Evolutionary conservation across 2,888 invertebrate species (phyloP), one percentile per base, ranked within the genome.

Genomic region (Eupithecia tripunctaria): DNA sequence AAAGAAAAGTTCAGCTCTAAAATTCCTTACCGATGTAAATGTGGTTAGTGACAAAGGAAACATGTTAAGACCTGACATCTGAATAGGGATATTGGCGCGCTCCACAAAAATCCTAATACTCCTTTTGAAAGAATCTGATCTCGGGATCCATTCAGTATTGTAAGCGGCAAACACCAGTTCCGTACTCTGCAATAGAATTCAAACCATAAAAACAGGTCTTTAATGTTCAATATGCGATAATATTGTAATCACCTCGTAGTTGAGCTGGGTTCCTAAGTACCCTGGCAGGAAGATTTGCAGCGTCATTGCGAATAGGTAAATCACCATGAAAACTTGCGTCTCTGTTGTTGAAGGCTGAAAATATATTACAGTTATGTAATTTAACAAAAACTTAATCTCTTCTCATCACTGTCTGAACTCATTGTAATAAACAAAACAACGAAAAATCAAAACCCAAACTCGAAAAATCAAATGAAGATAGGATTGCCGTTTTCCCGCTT

Each of bases 21-120:
- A 74, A 71, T 59, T 67, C 59, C 69, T 74, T 71, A 74, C 91
- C 76, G 89, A 86, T 76, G 82, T 85, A 77, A 91, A 91, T 21
- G 90, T 89, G 47, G 78, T 67, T 21, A 92, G 83, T 6, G 90
- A 86, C 29, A 92, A 76, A 12, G 88, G 86, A 73, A 91, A 89
- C 81, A 91, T 84, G 70, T 89, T 85, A 1, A 88, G 79, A 2
- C 90, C 90, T 25, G 84, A 83, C 59, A 92, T 77, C 64, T 80
- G 76, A 59, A 91, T 83, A 14, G 88, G 87, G 3, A 47, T 85
- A 63, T 86, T 85, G 3, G 91, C 84, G 51, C 88, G 85, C 73
- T 84, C 85, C 65, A 88, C 82, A 69, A 91, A 85, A 60, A 91
- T 77, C 66, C 74, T 85, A 38, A 91, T 75, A 77, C 83, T 89